These are phyloP conservation scores for Phanerotoma sp. DNA, from an alignment of 2,888 invertebrate genomes.

Conservation along the genomic window DNA sequence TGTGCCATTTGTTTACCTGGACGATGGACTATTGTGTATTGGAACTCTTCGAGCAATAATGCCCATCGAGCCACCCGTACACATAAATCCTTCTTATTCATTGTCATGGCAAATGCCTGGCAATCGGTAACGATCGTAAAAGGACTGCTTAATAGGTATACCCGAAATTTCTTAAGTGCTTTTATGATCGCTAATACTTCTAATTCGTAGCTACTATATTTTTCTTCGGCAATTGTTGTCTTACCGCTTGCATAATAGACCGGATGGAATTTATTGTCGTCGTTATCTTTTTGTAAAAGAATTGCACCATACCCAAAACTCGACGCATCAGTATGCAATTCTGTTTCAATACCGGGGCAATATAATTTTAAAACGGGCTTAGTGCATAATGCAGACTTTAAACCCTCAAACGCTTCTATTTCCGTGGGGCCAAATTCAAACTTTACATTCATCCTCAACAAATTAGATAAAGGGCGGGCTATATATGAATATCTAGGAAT, in stretches of 20 bases:
- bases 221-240: constrained; percentile 32
- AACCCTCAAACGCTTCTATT: constrained; percentile 22
- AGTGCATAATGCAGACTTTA: too few species aligned
- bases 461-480: too few species aligned
- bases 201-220: constrained; percentile 36
- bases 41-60: constrained; percentile 33
- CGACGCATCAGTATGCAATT: too few species aligned
- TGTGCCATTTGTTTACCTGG: constrained; percentile 35
- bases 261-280: constrained; percentile 30
- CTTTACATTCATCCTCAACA: constrained; percentile 3
- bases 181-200: constrained; percentile 35
- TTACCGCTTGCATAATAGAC: constrained; percentile 36
- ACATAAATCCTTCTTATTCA: constrained; percentile 33
- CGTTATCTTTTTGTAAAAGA: too few species aligned
- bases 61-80: constrained; percentile 35
- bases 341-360: too few species aligned
- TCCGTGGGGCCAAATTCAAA: constrained; percentile 27
- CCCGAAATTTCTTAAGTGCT: constrained; percentile 34
- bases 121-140: constrained; percentile 37
- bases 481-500: too few species aligned
- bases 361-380: too few species aligned
- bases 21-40: constrained; percentile 33
- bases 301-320: too few species aligned
- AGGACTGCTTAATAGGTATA: constrained; percentile 29
- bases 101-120: too few species aligned